Conservation (phyloP, 2,113 vertebrate species). For the Copsychus sechellarum region DNA sequence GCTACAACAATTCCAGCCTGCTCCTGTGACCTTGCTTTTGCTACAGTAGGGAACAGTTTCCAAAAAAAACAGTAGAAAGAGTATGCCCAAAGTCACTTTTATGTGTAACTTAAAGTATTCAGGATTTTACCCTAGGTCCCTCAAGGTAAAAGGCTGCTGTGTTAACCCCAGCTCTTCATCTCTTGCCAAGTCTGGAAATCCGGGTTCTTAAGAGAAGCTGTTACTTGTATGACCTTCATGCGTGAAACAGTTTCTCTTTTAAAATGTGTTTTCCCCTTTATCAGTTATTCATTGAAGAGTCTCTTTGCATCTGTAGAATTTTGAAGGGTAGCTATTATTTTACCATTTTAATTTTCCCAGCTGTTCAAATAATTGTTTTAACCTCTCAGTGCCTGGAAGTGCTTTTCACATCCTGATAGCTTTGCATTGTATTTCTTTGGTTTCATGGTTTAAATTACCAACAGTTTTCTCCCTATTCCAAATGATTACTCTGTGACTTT, state of each 20-base stretch:
- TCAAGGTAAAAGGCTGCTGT: background rate
- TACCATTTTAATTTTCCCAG: conserved; percentile 76
- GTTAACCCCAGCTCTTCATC: conserved; percentile 27
- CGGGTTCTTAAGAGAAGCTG: conserved; percentile 33
- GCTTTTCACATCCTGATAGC: conserved; percentile 43
- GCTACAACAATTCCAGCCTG: rapidly evolving
- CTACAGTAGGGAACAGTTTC: background rate
- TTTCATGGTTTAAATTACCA: conserved; percentile 24
- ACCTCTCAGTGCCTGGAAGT: conserved; percentile 66
- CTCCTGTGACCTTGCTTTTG: background rate
- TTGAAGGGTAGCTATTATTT: conserved; percentile 75
- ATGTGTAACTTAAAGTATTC: background rate
- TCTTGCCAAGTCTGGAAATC: conserved; percentile 41
- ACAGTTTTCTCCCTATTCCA: background rate
- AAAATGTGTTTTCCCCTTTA: conserved; percentile 69
- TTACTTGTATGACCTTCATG: conserved; percentile 70
- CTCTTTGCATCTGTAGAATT: conserved; percentile 70
- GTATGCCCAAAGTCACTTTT: background rate
- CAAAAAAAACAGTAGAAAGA: background rate
- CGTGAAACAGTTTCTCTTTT: conserved; percentile 56
- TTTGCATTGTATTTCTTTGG: conserved; percentile 27
- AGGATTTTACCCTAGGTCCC: background rate
- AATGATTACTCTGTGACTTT: background rate
- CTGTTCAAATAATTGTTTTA: conserved; percentile 75
- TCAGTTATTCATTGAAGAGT: conserved; percentile 76